phyloP scores from a whole-genome alignment of 2,888 invertebrate species.

The Machimus rusticus region DNA sequence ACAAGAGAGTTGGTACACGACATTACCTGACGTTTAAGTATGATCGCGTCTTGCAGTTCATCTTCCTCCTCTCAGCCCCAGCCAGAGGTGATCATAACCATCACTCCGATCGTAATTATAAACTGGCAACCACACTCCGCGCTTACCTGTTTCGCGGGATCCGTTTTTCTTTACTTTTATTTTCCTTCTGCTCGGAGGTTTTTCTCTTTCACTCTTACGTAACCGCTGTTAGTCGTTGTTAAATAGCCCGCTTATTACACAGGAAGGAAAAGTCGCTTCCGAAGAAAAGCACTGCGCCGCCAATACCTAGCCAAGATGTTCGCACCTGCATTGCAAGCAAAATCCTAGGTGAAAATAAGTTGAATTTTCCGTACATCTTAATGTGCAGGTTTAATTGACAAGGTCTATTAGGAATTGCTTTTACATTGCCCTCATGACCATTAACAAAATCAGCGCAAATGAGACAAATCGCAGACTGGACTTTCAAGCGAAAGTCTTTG shows the following conservation, averaged over 20 bases:
- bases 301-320: neutral
- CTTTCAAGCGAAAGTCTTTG: neutral
- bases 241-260: constrained; percentile 8
- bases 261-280: constrained; percentile 20
- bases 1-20: constrained; percentile 25
- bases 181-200: neutral
- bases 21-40: constrained; percentile 35
- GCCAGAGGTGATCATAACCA: neutral
- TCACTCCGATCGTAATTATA: neutral
- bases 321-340: neutral
- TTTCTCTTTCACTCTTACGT: constrained; percentile 30
- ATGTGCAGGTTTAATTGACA: neutral
- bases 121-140: neutral
- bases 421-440: neutral
- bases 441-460: neutral
- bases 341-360: neutral
- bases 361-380: neutral
- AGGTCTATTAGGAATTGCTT: neutral
- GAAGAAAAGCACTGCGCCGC: neutral
- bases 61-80: neutral
- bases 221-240: neutral
- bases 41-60: constrained; percentile 10
- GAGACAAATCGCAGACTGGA: neutral
- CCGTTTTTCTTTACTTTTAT: neutral
- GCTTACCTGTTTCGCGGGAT: neutral